Evolutionary conservation across 2,797 vertebrate genomes (phyloP), one percentile per base, ranked within the genome.

Genomic region (Sebastes alutus): DNA sequence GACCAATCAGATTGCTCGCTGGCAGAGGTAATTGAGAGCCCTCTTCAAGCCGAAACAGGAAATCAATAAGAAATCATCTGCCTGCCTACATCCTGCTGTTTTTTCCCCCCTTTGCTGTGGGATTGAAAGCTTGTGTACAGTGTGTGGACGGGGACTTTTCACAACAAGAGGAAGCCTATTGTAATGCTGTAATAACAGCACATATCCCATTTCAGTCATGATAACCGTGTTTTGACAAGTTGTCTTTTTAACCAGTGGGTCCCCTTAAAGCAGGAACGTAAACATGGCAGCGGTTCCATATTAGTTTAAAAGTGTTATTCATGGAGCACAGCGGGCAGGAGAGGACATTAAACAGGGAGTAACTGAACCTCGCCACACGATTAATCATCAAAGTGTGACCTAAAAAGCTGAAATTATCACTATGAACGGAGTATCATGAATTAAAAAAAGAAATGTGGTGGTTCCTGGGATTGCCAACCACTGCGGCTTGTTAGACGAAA

Each of bases 61-160:
- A 95, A 95, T 95, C 91, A 91, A 95, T 94, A 94, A 90, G 87
- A 92, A 91, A 93, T 94, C 91, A 93, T 94, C 91, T 87, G 85
- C 87, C 82, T 77, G 83, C 86, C 85, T 77, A 86, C 91, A 90
- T 89, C 88, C 89, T 75, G 80, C 58, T 81, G 64, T 73, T 81
- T 78, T 76, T 13, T 16, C 20, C 66, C 54, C 65, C 20, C 42
- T 5, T 20, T 16, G 59, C 77, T 79, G 66, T 82, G 65, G 9
- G 66, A 87, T 85, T 88, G 80, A 75, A 71, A 72, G 84, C 81
- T 77, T 81, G 87, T 80, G 84, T 87, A 81, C 75, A 61, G 71
- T 67, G 22, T 85, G 49, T 63, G 52, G 65, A 72, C 2, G 7
- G 46, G 27, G 75, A 79, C 58, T 90, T 93, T 81, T 91, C 86